These are phyloP conservation scores for Gadopsis bispinosus DNA, from an alignment of 2,797 vertebrate species.

Conservation along the genomic window DNA sequence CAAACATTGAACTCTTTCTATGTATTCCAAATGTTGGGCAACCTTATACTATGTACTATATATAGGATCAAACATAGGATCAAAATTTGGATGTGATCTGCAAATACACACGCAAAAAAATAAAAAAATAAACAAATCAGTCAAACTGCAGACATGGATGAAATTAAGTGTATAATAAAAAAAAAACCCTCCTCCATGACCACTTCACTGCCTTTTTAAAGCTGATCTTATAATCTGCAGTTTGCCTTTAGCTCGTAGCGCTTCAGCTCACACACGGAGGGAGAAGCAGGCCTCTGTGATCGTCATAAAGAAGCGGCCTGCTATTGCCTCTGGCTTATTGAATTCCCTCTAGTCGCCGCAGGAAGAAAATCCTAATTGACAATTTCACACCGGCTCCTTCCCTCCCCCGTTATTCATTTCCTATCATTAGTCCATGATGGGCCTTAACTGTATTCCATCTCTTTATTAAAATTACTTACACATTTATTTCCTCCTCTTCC, in stretches of 20 bases:
- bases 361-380: slow-evolving; percentile 78
- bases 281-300: slow-evolving; percentile 44
- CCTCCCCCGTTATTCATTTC: slow-evolving; percentile 65
- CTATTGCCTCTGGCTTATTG: slow-evolving; percentile 62
- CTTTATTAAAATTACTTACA: slow-evolving; percentile 73
- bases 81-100: neutral
- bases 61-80: neutral
- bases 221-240: slow-evolving; percentile 47
- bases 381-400: slow-evolving; percentile 71
- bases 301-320: slow-evolving; percentile 34
- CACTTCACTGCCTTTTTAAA: slow-evolving; percentile 37
- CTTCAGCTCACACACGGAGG: slow-evolving; percentile 30
- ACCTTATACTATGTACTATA: neutral
- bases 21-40: neutral
- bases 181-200: neutral
- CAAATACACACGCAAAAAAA: neutral
- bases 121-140: neutral
- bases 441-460: slow-evolving; percentile 66
- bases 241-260: slow-evolving; percentile 40
- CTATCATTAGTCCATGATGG: slow-evolving; percentile 73
- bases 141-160: slow-evolving; percentile 24
- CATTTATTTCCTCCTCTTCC: slow-evolving; percentile 46
- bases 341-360: slow-evolving; percentile 66
- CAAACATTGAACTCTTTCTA: neutral
- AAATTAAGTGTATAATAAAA: slow-evolving; percentile 21